Evolutionary conservation across 2,888 invertebrate species (phyloP).

Genomic region (Diaphora mendica): DNA sequence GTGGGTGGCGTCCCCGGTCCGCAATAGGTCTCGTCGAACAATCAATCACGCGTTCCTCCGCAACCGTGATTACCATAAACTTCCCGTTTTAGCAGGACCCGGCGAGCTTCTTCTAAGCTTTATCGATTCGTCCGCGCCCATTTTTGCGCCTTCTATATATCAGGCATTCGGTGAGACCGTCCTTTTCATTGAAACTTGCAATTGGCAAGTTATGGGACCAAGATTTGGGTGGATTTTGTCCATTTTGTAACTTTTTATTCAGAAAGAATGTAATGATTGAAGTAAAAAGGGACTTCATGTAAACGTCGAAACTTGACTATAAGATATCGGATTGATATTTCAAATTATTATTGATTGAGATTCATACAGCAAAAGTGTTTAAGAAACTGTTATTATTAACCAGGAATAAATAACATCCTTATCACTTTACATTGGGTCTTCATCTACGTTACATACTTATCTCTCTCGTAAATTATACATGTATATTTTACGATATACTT

Average conservation of each 20-base stretch:
- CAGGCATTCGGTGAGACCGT: slow-evolving; percentile 67
- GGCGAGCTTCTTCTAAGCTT: slow-evolving; percentile 79
- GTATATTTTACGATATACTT: too few species aligned
- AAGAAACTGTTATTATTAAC: neutral
- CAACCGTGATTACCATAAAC: slow-evolving; percentile 85
- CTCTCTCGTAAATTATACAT: neutral
- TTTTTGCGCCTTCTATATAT: slow-evolving; percentile 80
- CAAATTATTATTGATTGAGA: slow-evolving; percentile 37
- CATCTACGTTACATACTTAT: neutral
- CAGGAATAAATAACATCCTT: neutral
- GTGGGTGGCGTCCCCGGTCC: slow-evolving; percentile 56
- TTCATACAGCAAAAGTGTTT: neutral
- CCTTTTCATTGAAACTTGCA: slow-evolving; percentile 81
- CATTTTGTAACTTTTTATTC: slow-evolving; percentile 58
- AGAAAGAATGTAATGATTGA: slow-evolving; percentile 51
- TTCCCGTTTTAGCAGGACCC: slow-evolving; percentile 82
- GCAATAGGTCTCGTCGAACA: slow-evolving; percentile 69
- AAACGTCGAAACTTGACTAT: slow-evolving; percentile 40
- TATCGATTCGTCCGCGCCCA: slow-evolving; percentile 79
- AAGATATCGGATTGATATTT: slow-evolving; percentile 45
- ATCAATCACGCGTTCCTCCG: slow-evolving; percentile 83
- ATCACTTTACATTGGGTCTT: neutral
- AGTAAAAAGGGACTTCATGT: slow-evolving; percentile 42
- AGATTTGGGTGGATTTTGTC: slow-evolving; percentile 71
- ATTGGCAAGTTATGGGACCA: slow-evolving; percentile 73